Evolutionary conservation across 1,140 invertebrate genomes (phyloP).

Genomic region (Trichoplusia ni): DNA sequence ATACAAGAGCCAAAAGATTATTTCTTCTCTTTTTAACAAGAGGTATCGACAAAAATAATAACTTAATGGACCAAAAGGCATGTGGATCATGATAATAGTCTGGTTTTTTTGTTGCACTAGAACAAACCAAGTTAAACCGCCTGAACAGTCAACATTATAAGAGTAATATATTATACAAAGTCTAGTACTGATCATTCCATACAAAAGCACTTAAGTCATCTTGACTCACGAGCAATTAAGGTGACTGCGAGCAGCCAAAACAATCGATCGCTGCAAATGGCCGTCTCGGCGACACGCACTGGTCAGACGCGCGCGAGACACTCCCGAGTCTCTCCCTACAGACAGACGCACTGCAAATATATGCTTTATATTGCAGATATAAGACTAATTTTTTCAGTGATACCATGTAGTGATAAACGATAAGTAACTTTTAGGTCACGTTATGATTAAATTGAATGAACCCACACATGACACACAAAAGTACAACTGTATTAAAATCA

Average conservation of each 20-base stretch:
- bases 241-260: conserved; percentile 75
- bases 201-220: conserved; percentile 47
- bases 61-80: too few relatives aligned
- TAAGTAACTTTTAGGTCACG: conserved; percentile 21
- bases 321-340: conserved; percentile 44
- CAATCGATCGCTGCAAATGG: conserved; percentile 77
- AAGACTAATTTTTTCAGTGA: conserved; percentile 17
- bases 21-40: too few relatives aligned
- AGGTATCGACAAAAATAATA: too few relatives aligned
- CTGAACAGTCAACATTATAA: background rate
- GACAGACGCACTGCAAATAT: conserved; percentile 8
- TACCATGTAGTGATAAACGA: background rate
- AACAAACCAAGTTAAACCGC: too few relatives aligned
- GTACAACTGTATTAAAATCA: conserved; percentile 14
- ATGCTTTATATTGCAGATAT: conserved; percentile 17
- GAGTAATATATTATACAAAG: conserved; percentile 2
- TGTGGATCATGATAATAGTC: too few relatives aligned
- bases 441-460: conserved; percentile 16
- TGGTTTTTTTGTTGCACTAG: too few relatives aligned
- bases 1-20: too few relatives aligned
- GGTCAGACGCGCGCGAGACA: conserved; percentile 37
- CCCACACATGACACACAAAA: background rate
- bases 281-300: conserved; percentile 49
- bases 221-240: conserved; percentile 79
- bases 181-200: conserved; percentile 19